phyloP scores from a whole-genome alignment of 2,113 vertebrate species.

The Atractosteus spatula region DNA sequence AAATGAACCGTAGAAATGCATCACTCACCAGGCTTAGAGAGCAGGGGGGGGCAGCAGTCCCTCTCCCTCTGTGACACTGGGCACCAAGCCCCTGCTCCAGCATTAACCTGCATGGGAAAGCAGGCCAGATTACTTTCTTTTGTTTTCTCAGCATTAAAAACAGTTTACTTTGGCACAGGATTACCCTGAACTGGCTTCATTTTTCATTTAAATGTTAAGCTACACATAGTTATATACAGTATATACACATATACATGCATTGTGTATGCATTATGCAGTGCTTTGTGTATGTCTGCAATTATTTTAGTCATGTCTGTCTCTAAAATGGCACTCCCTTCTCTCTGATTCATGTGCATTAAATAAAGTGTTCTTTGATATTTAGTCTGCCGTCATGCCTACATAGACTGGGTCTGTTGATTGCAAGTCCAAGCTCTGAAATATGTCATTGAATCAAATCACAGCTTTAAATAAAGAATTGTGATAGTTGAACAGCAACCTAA shows the following conservation, averaged over 20 bases:
- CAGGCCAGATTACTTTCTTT: not conserved
- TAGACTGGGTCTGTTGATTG: not conserved
- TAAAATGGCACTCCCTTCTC: not conserved
- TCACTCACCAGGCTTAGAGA: constrained; percentile 17
- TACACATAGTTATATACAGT: not conserved
- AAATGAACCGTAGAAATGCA: constrained; percentile 45
- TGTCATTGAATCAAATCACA: constrained; percentile 26
- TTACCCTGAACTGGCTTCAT: not conserved
- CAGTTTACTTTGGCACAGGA: not conserved
- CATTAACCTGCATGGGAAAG: not conserved
- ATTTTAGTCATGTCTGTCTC: not conserved
- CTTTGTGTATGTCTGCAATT: not conserved
- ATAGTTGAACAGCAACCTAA: not conserved
- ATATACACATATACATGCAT: not conserved
- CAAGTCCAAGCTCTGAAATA: not conserved
- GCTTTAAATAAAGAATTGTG: not conserved
- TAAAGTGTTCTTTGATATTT: not conserved
- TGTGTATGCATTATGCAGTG: not conserved
- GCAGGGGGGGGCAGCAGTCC: not conserved
- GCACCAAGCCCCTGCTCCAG: not conserved
- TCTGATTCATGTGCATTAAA: not conserved
- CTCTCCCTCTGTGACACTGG: not conserved
- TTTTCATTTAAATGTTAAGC: not conserved
- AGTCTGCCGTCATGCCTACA: not conserved
- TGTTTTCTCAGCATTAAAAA: not conserved